Conservation (phyloP, 1,140 invertebrate genomes). For the Drosophila varians region DNA sequence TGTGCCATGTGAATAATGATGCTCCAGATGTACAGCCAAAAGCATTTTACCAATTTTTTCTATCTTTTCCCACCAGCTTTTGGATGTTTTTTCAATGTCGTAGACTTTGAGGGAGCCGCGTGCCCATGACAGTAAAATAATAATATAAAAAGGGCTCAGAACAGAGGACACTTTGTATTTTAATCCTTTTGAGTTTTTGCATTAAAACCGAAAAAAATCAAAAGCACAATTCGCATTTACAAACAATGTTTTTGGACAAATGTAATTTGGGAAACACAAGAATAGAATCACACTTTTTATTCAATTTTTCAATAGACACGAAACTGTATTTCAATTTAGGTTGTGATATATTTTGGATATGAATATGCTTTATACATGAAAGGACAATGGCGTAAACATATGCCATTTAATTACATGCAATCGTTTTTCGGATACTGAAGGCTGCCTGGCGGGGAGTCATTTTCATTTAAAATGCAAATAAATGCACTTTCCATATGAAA, state of each 20-base stretch:
- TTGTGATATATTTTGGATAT: conserved; percentile 19
- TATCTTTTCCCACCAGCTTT: conserved; percentile 11
- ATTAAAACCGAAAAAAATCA: background rate
- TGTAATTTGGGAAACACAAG: conserved; percentile 17
- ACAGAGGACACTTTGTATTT: too few relatives aligned
- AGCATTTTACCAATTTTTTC: conserved; percentile 43
- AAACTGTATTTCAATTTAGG: background rate
- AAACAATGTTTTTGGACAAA: conserved; percentile 12
- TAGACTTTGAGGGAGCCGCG: conserved; percentile 25
- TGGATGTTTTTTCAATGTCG: conserved; percentile 59
- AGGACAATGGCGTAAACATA: conserved; percentile 43
- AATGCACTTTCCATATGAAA: conserved; percentile 47
- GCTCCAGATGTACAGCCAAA: conserved; percentile 54
- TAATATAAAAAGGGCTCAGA: conserved; percentile 14
- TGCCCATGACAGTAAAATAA: conserved; percentile 70
- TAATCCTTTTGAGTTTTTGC: background rate
- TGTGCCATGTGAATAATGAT: conserved; percentile 73
- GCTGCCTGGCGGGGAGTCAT: conserved; percentile 8
- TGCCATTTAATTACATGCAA: conserved; percentile 51
- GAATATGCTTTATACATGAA: conserved; percentile 15
- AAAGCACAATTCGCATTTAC: background rate
- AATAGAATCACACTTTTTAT: conserved; percentile 35
- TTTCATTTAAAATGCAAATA: conserved; percentile 37
- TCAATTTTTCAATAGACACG: conserved; percentile 14
- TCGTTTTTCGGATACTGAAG: conserved; percentile 17